Percentiles rank a stretch among this genome's conserved stretches.
Evolutionary conservation across 2,888 invertebrate genomes (phyloP).

Genomic region (Stenodera caucasica): DNA sequence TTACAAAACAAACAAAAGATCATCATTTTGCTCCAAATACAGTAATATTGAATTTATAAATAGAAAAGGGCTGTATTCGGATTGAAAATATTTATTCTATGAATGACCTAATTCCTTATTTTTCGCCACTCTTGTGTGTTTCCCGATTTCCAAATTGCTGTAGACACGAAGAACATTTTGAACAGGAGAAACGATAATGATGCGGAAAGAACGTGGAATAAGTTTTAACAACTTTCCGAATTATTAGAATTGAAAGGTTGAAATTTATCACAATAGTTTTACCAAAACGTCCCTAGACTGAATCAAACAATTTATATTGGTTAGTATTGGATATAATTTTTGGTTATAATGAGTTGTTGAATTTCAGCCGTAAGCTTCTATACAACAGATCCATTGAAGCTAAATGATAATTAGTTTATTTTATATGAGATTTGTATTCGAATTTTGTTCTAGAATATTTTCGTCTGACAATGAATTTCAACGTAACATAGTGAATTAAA

Average conservation of each 20-base stretch:
- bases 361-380: too few relatives aligned
- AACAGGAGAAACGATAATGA: not conserved
- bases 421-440: too few relatives aligned
- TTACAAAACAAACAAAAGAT: too few relatives aligned
- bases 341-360: too few relatives aligned
- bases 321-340: too few relatives aligned
- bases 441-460: not conserved
- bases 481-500: not conserved
- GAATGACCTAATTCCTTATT: not conserved
- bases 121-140: not conserved
- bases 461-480: not conserved
- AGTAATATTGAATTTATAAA: too few relatives aligned
- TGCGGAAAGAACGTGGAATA: constrained; percentile 2
- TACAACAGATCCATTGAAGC: too few relatives aligned
- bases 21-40: too few relatives aligned
- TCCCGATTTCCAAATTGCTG: not conserved
- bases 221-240: not conserved
- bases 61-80: too few relatives aligned
- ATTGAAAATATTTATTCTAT: not conserved
- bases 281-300: not conserved
- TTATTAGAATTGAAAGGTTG: not conserved
- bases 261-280: not conserved
- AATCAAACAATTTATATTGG: too few relatives aligned
- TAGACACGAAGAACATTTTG: not conserved
- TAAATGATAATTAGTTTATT: too few relatives aligned